Evolutionary conservation across 2,113 vertebrate genomes (phyloP).

Genomic region (Tapirus terrestris): DNA sequence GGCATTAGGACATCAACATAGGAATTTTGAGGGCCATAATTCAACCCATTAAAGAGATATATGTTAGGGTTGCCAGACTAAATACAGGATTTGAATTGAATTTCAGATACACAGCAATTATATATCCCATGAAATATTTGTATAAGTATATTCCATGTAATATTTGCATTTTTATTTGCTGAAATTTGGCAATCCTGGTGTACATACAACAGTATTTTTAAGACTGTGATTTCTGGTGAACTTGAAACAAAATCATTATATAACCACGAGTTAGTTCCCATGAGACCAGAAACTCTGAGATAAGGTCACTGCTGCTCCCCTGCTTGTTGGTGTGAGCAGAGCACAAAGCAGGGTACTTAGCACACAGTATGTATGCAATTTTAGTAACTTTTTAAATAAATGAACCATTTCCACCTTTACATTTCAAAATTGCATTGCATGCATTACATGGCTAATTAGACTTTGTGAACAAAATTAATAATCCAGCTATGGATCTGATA

Average conservation of each 20-base stretch:
- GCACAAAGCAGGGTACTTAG: not conserved
- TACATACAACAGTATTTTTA: not conserved
- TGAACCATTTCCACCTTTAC: not conserved
- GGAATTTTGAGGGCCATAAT: not conserved
- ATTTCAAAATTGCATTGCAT: not conserved
- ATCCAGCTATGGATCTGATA: not conserved
- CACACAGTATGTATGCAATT: not conserved
- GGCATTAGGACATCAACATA: not conserved
- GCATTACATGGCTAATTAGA: not conserved
- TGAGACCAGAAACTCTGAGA: not conserved
- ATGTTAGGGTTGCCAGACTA: not conserved
- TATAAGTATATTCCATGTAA: not conserved
- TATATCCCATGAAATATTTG: not conserved
- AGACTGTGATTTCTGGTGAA: not conserved
- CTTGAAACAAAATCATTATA: not conserved
- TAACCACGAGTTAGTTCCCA: not conserved
- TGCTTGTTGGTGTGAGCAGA: rapidly evolving
- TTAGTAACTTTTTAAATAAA: not conserved
- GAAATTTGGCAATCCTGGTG: not conserved
- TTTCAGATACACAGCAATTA: not conserved
- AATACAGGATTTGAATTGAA: not conserved
- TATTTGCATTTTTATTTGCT: not conserved
- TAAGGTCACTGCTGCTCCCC: not conserved
- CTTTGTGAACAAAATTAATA: not conserved
- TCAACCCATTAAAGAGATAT: not conserved